Evolutionary conservation across 2,888 invertebrate genomes (phyloP).

Genomic region (Geophilus truncorum): DNA sequence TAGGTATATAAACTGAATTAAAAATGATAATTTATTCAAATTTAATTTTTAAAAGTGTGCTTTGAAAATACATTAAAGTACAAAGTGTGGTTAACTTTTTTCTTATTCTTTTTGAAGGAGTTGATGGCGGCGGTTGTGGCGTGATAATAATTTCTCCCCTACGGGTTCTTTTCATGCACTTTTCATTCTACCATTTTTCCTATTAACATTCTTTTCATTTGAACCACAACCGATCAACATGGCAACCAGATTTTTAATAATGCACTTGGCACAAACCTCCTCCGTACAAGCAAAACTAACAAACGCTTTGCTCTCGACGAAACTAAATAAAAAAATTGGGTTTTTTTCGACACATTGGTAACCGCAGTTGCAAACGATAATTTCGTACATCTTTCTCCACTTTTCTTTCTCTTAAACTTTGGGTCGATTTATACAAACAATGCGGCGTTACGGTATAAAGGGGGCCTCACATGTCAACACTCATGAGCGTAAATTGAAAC

Average conservation of each 20-base stretch:
- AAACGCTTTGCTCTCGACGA: not conserved
- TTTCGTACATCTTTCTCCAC: not conserved
- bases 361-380: not conserved
- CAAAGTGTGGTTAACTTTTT: not conserved
- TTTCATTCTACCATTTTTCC: slow-evolving; percentile 27
- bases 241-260: slow-evolving; percentile 25
- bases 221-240: slow-evolving; percentile 25
- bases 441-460: not conserved
- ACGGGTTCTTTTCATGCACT: slow-evolving; percentile 25
- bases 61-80: not conserved
- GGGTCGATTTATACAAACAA: not conserved
- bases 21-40: too few relatives aligned
- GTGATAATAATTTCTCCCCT: slow-evolving; percentile 10
- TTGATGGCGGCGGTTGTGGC: not conserved
- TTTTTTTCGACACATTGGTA: not conserved
- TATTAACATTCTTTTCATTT: slow-evolving; percentile 30
- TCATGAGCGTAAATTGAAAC: slow-evolving; percentile 27
- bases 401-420: not conserved
- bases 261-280: slow-evolving; percentile 13
- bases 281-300: not conserved
- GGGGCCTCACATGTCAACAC: slow-evolving; percentile 1
- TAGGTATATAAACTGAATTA: too few relatives aligned
- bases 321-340: not conserved
- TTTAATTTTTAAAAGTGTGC: too few relatives aligned
- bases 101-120: not conserved